phyloP scores from a whole-genome alignment of 2,888 invertebrate species.

The Euzophera pinguis region DNA sequence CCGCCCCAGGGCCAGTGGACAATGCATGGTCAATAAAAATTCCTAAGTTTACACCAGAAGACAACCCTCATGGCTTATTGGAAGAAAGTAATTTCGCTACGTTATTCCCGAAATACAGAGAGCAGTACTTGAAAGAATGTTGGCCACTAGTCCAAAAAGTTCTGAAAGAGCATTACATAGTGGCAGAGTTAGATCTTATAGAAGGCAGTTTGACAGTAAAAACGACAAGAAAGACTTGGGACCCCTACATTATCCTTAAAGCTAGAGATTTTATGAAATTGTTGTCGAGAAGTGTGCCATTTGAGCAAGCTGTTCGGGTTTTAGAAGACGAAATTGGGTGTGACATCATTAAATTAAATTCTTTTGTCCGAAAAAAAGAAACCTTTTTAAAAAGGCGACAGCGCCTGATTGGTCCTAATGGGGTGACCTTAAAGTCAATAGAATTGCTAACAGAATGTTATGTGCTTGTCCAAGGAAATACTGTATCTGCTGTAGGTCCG shows the following conservation, averaged over 20 bases:
- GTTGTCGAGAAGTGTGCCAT: constrained; percentile 96
- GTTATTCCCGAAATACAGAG: constrained; percentile 97
- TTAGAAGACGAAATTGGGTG: constrained; percentile 94
- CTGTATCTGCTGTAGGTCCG: constrained; percentile 97
- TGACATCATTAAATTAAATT: constrained; percentile 98
- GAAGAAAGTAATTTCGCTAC: constrained; percentile 98
- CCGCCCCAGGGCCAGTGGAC: constrained; percentile 81
- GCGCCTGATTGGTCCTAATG: constrained; percentile 96
- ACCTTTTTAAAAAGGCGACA: constrained; percentile 97
- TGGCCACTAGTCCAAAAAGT: constrained; percentile 97
- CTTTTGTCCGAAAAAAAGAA: constrained; percentile 92
- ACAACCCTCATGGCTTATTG: constrained; percentile 92
- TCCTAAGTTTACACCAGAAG: constrained; percentile 91
- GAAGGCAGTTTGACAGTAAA: constrained; percentile 97
- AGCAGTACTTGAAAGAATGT: constrained; percentile 95
- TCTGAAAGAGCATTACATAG: constrained; percentile 87
- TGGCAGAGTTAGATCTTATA: constrained; percentile 93
- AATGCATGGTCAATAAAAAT: constrained; percentile 94
- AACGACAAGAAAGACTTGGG: constrained; percentile 98
- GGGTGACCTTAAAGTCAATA: constrained; percentile 98
- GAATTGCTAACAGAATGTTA: constrained; percentile 98
- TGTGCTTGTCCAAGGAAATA: constrained; percentile 97
- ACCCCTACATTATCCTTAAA: constrained; percentile 97
- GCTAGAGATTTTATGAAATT: constrained; percentile 97
- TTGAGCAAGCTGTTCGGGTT: constrained; percentile 94